Conservation (phyloP, 1,140 invertebrate species). For the Magallana ariakensis region DNA sequence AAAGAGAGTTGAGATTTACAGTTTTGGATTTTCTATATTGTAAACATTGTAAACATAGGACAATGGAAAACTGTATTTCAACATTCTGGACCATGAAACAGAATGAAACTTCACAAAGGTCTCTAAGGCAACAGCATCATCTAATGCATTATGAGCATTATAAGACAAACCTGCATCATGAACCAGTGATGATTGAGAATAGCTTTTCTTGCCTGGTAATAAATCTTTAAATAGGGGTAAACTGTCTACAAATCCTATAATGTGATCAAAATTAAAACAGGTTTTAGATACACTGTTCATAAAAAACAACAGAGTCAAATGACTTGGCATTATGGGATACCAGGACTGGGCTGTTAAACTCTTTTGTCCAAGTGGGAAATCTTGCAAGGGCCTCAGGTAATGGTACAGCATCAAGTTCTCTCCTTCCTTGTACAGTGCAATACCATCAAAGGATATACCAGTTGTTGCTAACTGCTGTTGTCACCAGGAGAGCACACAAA, state of each 20-base stretch:
- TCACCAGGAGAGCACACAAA: no score
- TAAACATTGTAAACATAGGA: background rate
- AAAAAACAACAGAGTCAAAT: background rate
- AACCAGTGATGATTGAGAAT: background rate
- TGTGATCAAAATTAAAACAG: background rate
- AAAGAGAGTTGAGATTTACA: background rate
- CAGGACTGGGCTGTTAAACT: background rate
- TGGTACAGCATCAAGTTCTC: background rate
- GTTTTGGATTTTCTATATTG: background rate
- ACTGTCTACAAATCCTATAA: slow-evolving; percentile 27
- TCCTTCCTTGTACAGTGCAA: slow-evolving; percentile 28
- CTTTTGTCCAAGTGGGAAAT: background rate
- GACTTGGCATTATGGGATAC: slow-evolving; percentile 19
- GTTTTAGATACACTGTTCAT: background rate
- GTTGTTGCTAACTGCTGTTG: no score
- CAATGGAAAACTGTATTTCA: background rate
- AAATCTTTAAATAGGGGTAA: background rate
- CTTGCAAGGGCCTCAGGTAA: background rate
- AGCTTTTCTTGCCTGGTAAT: slow-evolving; percentile 7
- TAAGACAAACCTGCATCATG: background rate
- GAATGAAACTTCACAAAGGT: background rate
- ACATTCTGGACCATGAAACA: background rate
- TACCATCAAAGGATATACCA: slow-evolving; percentile 1
- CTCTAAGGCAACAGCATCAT: slow-evolving; percentile 10
- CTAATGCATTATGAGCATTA: background rate